Evolutionary conservation across 2,113 vertebrate genomes (phyloP).

Genomic region (Sinosuthora webbiana): DNA sequence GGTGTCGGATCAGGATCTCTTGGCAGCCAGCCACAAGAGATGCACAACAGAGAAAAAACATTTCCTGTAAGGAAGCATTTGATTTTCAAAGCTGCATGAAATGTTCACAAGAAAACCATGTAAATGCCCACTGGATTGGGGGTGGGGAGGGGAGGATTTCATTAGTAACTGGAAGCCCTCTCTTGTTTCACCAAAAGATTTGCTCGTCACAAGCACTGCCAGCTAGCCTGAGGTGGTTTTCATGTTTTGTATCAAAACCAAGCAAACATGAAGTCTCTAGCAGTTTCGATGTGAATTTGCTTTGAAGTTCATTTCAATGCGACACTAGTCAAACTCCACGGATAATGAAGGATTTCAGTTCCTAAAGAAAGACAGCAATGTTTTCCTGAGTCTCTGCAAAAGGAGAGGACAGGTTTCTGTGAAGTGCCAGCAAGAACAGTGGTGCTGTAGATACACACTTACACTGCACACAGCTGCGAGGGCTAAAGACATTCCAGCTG

Average conservation of each 20-base stretch:
- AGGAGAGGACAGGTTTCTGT: background rate
- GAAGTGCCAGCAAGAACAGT: fast-evolving
- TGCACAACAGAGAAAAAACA: slow-evolving; percentile 29
- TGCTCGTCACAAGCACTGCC: slow-evolving; percentile 27
- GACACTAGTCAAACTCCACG: background rate
- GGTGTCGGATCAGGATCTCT: slow-evolving; percentile 18
- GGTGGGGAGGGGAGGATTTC: background rate
- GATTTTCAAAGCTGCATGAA: slow-evolving; percentile 53
- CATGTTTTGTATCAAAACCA: slow-evolving; percentile 43
- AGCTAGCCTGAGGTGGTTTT: slow-evolving; percentile 39
- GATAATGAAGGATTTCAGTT: background rate
- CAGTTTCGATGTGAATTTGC: background rate
- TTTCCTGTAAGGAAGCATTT: slow-evolving; percentile 59
- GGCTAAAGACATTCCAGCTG: background rate
- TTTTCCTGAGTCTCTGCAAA: background rate
- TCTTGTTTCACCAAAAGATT: slow-evolving; percentile 27
- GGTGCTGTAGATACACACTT: background rate
- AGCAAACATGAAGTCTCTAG: slow-evolving; percentile 22
- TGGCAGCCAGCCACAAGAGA: slow-evolving; percentile 28
- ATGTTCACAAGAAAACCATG: slow-evolving; percentile 50
- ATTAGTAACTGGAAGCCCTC: slow-evolving; percentile 33
- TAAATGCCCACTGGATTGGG: slow-evolving; percentile 11
- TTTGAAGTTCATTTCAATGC: slow-evolving; percentile 3
- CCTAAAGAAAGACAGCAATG: background rate
- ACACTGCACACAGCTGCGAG: fast-evolving